Evolutionary conservation across 2,888 invertebrate species (phyloP).

Genomic region (Standfussiana lucernea): DNA sequence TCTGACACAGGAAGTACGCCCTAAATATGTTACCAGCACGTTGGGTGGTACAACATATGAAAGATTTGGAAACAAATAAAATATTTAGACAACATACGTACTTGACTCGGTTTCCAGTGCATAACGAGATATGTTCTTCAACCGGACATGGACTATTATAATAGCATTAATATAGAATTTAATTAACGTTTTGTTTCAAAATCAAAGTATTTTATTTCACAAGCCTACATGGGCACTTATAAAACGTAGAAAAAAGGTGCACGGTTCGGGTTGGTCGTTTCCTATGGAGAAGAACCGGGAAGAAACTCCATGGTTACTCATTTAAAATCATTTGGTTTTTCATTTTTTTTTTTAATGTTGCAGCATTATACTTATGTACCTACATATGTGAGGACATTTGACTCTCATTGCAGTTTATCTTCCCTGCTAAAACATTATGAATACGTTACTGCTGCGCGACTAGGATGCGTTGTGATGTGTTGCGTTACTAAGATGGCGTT

Average conservation of each 20-base stretch:
- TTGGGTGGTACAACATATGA: constrained; percentile 41
- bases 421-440: not conserved
- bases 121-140: not conserved
- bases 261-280: too few relatives aligned
- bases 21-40: constrained; percentile 70
- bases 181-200: not conserved
- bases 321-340: too few relatives aligned
- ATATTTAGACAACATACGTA: not conserved
- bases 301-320: too few relatives aligned
- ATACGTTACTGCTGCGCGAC: too few relatives aligned
- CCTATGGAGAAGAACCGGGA: too few relatives aligned
- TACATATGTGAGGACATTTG: too few relatives aligned
- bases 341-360: too few relatives aligned
- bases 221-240: too few relatives aligned
- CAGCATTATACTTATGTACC: too few relatives aligned
- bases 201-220: too few relatives aligned
- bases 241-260: too few relatives aligned
- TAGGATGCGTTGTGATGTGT: not conserved
- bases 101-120: not conserved
- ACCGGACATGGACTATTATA: not conserved
- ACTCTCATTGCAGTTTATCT: not conserved
- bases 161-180: not conserved
- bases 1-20: constrained; percentile 69
- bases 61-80: not conserved
- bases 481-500: too few relatives aligned